Evolutionary conservation across 2,888 invertebrate species (phyloP), one percentile per base, ranked within the genome.

Genomic region (Brachypterus glaber): DNA sequence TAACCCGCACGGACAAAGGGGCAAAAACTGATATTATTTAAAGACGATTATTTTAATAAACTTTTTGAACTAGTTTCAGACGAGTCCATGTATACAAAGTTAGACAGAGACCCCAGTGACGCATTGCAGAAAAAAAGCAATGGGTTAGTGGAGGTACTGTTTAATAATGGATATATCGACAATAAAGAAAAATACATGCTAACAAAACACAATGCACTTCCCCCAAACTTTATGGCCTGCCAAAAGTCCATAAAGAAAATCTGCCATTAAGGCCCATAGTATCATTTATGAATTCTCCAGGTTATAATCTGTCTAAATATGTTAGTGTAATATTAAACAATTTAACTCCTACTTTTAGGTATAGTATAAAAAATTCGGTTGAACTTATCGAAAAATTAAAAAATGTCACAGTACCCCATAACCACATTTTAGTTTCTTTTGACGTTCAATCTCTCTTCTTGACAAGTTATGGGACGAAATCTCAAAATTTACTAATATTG

Each of bases 191-290:
- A n/a, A n/a, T n/a, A n/a, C n/a, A n/a, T n/a, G n/a, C n/a, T n/a
- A n/a, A n/a, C n/a, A n/a, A n/a, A n/a, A n/a, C n/a, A n/a, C n/a
- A n/a, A n/a, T n/a, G n/a, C n/a, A n/a, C n/a, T 4, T 8, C 16
- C 5, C 37, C 37, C 3, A 30, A 16, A 30, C 3, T 30, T 30
- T 30, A 37, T 17, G 13, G 30, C 4, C 18, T 37, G 12, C 31
- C 30, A 18, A 30, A 37, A 30, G 17, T 30, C 2, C 37, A 30
- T 31, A 37, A 37, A 37, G 11, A n/a, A 17, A 4, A 17, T 12
- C 16, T 30, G 8, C 30, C 37, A 2, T 4, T 37, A 9, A 3
- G 37, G 9, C 30, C 37, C 3, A 18, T 37, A 11, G 17, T 37
- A 2, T 16, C 30, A 16, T 17, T 11, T 17, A 37, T 37, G 5